Base-by-base conservation (phyloP, 1,140 invertebrate genomes). In the Ditylenchus dipsaci region DNA sequence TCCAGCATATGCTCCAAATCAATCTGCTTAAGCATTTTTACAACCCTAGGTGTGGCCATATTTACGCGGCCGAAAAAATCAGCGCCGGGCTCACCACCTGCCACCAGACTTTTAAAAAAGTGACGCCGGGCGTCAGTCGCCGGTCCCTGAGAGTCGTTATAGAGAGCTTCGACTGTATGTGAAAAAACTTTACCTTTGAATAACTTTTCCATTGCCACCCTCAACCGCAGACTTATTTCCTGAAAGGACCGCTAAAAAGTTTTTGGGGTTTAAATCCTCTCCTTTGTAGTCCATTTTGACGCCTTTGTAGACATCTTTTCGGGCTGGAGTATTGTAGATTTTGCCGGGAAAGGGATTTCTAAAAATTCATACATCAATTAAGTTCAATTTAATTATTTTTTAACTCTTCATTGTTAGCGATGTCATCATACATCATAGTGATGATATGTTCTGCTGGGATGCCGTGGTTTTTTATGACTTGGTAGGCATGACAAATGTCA, bases 371-470 rank as follows among this genome's bases (percentile, higher is more conserved):
- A 21, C 1, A 29, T 42, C 15, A 62, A 27, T n/a, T 30, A 62
- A 62, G 13, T 30, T 62, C 17, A 38, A 62, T 17, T 0, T 1
- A 42, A 62, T 33, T 1, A 60, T 19, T 23, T 60, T 27, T 26
- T 63, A 63, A 29, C 33, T 63, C 23, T 59, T 56, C 23, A 78
- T 85, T 86, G 69, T 87, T 49, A 5, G 88, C 88, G 68, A 89
- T 86, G 74, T 89, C 88, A 83, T 89, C 88, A 78, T 86, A 88
- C 87, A 88, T 88, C 86, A 89, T 87, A 15, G 87, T 86, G 63
- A 89, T 84, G 67, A 89, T 89, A 53, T 85, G 83, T 69, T 88
- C 86, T 65, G 84, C 84, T 15, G 86, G 85, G 65, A 89, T 83
- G 53, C 88, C 88, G 84, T 88, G 85, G 27, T 74, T 78, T 19